Base-by-base conservation (phyloP, 2,797 vertebrate species). In the Helarctos malayanus region DNA sequence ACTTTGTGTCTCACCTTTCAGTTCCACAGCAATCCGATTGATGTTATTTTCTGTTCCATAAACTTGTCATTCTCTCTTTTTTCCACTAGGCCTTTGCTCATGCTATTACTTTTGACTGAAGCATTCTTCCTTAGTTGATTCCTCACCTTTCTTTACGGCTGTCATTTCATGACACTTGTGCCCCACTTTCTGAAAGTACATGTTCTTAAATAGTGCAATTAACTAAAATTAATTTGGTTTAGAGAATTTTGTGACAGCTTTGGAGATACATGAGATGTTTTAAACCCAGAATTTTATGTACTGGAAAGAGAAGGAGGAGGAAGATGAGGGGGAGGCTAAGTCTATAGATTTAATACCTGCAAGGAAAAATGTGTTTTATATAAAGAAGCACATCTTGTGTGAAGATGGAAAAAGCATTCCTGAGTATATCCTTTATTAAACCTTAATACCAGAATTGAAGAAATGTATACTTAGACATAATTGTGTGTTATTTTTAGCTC, bases 151-250 rank as follows among this genome's bases (percentile, higher is more conserved):
- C 29, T 82, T n/a, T 79, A 38, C 61, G 25, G 11, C 45, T 69
- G 15, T 91, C 38, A 87, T 83, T 82, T 91, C 25, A 68, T 89
- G 47, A 73, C 19, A 80, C 21, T 21, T 80, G 16, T 38, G 35
- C 4, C 2, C 27, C 57, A 91, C 90, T 94, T 96, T 92, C 61
- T 76, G 11, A 73, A 91, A 86, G 18, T 87, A 63, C 19, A 7
- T 96, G 29, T 9, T 94, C 15, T 85, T 96, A 45, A 89, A 65
- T 47, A 71, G 0, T 95, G 18, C 81, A 79, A 93, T 86, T 56
- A 69, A 94, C 69, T 91, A 78, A 93, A 81, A 49, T 87, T 76
- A 81, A 61, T 83, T 78, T 95, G 68, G 16, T 52, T 68, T 93
- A 93, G 25, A 89, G 21, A 93, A 94, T 93, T 91, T 73, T 71